Evolutionary conservation across 1,140 invertebrate species (phyloP).

Genomic region (Drosophila ananassae): DNA sequence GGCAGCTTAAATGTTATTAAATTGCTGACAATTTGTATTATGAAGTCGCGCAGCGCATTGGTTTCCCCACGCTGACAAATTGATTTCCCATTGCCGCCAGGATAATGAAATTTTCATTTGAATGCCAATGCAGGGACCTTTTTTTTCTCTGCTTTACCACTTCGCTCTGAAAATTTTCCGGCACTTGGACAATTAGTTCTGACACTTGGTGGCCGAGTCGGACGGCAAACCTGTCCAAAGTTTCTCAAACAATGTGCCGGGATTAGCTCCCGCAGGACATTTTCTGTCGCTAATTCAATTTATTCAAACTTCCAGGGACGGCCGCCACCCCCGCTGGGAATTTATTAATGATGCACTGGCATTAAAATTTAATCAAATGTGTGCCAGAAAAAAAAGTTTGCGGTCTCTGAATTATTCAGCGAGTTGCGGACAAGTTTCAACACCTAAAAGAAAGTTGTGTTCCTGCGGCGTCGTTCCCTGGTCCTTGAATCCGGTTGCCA

Average conservation of each 20-base stretch:
- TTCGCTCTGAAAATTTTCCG: constrained; percentile 10
- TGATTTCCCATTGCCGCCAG: constrained; percentile 54
- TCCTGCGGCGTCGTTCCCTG: constrained; percentile 10
- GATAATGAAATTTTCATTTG: constrained; percentile 65
- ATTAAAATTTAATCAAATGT: constrained; percentile 80
- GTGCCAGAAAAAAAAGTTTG: constrained; percentile 54
- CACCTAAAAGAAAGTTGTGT: constrained; percentile 52
- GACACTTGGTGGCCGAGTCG: constrained; percentile 33
- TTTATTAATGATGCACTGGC: constrained; percentile 76
- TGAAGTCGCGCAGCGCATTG: constrained; percentile 32
- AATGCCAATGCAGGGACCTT: constrained; percentile 23
- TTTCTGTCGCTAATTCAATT: constrained; percentile 67
- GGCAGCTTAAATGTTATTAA: constrained; percentile 77
- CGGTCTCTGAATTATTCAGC: constrained; percentile 66
- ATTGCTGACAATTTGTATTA: constrained; percentile 74
- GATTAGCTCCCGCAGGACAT: constrained; percentile 42
- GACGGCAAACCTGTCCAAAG: constrained; percentile 54
- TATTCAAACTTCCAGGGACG: constrained; percentile 37
- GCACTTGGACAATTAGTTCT: constrained; percentile 61
- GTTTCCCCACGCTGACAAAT: constrained; percentile 55
- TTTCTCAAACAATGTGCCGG: constrained; percentile 58
- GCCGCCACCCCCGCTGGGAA: constrained; percentile 30
- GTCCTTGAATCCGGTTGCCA: constrained; percentile 43
- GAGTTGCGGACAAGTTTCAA: constrained; percentile 74
- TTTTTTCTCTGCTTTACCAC: background rate